A percentile compares a stretch with the other conserved stretches of the same genome.
Evolutionary conservation across 2,113 vertebrate genomes (phyloP).

Genomic region (Vicugna pacos): DNA sequence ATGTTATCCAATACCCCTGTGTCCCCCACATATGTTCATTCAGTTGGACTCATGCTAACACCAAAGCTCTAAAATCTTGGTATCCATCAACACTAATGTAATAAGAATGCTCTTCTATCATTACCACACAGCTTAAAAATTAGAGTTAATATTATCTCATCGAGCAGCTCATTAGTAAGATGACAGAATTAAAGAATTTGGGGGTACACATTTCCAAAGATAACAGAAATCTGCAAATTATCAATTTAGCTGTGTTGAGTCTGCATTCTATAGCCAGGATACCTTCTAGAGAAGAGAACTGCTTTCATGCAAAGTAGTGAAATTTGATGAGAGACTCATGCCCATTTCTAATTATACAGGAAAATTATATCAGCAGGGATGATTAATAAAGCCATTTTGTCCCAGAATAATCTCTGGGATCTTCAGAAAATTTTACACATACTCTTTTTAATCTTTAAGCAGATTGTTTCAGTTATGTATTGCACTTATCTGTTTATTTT

Average conservation of each 20-base stretch:
- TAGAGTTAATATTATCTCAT: neutral
- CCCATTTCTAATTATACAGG: neutral
- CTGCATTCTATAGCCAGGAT: neutral
- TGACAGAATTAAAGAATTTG: neutral
- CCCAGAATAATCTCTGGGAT: neutral
- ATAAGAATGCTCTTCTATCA: neutral
- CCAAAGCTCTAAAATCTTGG: neutral
- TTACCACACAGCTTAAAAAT: neutral
- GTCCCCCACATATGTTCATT: neutral
- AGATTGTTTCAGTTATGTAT: neutral
- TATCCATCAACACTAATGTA: neutral
- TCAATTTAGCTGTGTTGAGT: neutral
- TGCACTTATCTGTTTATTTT: neutral
- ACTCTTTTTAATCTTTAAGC: constrained; percentile 30
- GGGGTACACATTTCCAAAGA: neutral
- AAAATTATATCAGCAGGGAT: neutral
- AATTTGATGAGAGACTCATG: neutral
- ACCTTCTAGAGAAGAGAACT: neutral
- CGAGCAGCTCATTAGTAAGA: neutral
- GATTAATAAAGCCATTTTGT: neutral
- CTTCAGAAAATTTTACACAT: neutral
- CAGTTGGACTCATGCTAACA: neutral
- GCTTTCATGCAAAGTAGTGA: neutral
- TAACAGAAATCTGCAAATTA: neutral
- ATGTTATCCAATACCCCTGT: neutral